These are phyloP conservation scores for Salpingus planirostris DNA, from an alignment of 2,888 invertebrate species.

Conservation along the genomic window DNA sequence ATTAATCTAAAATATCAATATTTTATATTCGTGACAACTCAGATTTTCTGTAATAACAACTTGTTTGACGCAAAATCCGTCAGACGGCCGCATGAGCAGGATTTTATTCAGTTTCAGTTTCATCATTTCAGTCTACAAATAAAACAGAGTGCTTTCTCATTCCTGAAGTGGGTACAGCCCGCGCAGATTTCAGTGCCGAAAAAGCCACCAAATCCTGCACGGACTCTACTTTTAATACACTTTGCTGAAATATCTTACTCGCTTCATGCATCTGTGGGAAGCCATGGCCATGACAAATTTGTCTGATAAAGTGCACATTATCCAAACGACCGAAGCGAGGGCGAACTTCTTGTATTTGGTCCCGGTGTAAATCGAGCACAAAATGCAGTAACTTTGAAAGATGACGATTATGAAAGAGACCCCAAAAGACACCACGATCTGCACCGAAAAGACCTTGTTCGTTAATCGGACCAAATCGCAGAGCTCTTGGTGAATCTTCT, in stretches of 20 bases:
- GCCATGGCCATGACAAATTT: conserved; percentile 3
- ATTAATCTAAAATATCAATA: conserved; percentile 5
- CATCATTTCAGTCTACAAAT: too few relatives aligned
- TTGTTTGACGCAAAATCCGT: too few relatives aligned
- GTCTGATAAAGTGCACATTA: background rate
- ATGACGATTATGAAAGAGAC: conserved; percentile 1
- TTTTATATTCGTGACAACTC: too few relatives aligned
- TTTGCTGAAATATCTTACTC: too few relatives aligned
- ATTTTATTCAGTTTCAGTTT: too few relatives aligned
- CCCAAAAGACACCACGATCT: conserved; percentile 4
- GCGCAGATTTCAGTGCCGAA: too few relatives aligned
- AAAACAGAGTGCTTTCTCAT: too few relatives aligned
- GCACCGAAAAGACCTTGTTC: conserved; percentile 2
- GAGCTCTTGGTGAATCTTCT: conserved; percentile 1
- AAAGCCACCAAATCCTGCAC: too few relatives aligned
- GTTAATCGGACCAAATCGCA: conserved; percentile 1
- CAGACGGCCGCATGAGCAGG: too few relatives aligned
- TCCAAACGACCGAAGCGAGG: background rate
- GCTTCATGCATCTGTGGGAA: conserved; percentile 2
- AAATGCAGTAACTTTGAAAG: conserved; percentile 3
- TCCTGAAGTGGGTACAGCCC: too few relatives aligned
- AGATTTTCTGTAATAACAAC: too few relatives aligned
- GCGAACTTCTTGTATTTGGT: conserved; percentile 2
- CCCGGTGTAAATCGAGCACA: conserved; percentile 3
- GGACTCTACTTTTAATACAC: too few relatives aligned